These are phyloP conservation scores for Notothenia coriiceps DNA, from an alignment of 2,113 vertebrate genomes.

Conservation along the genomic window DNA sequence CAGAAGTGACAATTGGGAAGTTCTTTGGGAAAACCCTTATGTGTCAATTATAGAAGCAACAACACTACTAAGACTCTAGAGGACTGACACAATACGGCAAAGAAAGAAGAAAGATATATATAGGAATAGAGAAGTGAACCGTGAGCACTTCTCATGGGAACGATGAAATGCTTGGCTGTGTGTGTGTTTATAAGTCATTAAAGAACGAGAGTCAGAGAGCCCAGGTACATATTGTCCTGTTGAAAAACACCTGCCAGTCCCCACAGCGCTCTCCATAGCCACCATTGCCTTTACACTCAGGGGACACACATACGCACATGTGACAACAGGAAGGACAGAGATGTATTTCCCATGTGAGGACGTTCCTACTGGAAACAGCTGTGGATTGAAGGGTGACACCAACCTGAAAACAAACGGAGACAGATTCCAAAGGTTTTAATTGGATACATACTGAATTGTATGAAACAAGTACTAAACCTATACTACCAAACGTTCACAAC, in stretches of 20 bases:
- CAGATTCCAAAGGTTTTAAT: not conserved
- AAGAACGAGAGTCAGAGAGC: not conserved
- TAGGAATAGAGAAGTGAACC: not conserved
- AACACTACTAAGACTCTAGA: not conserved
- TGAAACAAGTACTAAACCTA: not conserved
- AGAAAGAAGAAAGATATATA: too few species aligned
- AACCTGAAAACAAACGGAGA: conserved; percentile 25
- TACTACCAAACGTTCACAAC: too few species aligned
- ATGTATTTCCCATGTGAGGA: conserved; percentile 37
- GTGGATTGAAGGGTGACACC: not conserved
- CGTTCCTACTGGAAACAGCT: conserved; percentile 17
- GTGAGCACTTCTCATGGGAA: conserved; percentile 47
- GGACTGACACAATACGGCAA: not conserved
- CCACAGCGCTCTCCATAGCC: conserved; percentile 43
- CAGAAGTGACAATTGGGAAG: not conserved
- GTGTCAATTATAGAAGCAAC: not conserved
- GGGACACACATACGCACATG: conserved; percentile 1
- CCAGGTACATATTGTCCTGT: conserved; percentile 33
- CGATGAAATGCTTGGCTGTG: conserved; percentile 25
- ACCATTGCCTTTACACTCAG: conserved; percentile 13
- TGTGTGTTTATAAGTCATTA: conserved; percentile 9
- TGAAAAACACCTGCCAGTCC: conserved; percentile 28
- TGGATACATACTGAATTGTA: not conserved
- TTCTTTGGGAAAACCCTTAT: not conserved
- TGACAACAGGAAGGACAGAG: conserved; percentile 29